Base-by-base conservation (phyloP, 2,888 invertebrate genomes). In the Catocala nupta region DNA sequence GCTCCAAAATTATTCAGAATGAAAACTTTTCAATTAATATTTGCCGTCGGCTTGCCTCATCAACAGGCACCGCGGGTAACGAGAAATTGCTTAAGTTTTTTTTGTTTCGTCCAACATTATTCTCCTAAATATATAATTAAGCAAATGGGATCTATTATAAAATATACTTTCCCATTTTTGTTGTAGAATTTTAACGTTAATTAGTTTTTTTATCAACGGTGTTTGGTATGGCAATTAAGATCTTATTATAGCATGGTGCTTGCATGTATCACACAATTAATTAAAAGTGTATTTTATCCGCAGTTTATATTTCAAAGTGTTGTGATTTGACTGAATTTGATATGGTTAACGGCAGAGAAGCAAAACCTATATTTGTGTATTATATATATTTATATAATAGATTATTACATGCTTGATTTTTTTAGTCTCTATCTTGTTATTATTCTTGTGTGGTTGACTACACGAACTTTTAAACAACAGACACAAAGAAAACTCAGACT, bases 331-430 rank as follows among this genome's bases (percentile, higher is more conserved):
- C 25, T 25, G n/a, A n/a, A 70, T 73, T 70, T 16, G 57, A 47
- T 42, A 60, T 25, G 55, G 49, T 36, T 6, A 10, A 33, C 49
- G 57, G 36, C 74, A 60, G 70, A 60, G 57, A 13, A 0, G 11
- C 12, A 25, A 50, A 58, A 73, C 70, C 16, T 25, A 25, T 25
- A 25, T 3, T 25, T 25, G 4, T 25, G 25, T 25, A 16, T 16
- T 16, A 16, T 16, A 25, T 25, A 25, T 25, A 3, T 25, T 25
- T 25, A 25, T 25, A 25, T 25, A 25, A 25, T 25, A 25, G 25
- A 25, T 25, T 25, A 25, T 25, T 25, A 25, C 25, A 25, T 25
- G 25, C 25, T 25, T 25, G 25, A 3, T 25, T 25, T 25, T 25
- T 16, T 16, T 1, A 16, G 16, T 16, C 16, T 1, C 16, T 16